Conservation (phyloP, 2,888 invertebrate species). For the Sminthurides aquaticus region DNA sequence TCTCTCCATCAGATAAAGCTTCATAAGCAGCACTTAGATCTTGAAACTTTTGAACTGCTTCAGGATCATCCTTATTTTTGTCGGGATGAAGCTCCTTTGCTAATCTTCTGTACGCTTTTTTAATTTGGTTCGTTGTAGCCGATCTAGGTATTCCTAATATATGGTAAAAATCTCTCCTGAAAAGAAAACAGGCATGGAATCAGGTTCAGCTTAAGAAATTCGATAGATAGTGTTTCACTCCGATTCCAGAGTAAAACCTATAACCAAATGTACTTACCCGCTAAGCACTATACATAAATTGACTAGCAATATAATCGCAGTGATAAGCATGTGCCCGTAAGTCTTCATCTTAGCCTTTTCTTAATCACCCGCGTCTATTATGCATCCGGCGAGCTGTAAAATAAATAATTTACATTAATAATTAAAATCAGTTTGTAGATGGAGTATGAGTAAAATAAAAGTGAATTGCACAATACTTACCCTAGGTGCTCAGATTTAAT, state of each 20-base stretch:
- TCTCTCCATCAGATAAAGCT: slow-evolving; percentile 84
- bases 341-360: slow-evolving; percentile 4
- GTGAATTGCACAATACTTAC: no score
- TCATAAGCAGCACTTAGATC: slow-evolving; percentile 95
- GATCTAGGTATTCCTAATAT: slow-evolving; percentile 78
- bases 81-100: slow-evolving; percentile 98
- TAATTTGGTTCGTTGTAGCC: slow-evolving; percentile 88
- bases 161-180: slow-evolving; percentile 83
- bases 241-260: no score
- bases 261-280: slow-evolving; percentile 28
- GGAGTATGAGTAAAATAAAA: no score
- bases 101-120: slow-evolving; percentile 90
- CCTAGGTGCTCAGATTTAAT: no score
- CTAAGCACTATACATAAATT: slow-evolving; percentile 34
- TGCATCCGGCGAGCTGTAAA: no score
- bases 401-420: no score
- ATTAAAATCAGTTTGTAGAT: no score
- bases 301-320: slow-evolving; percentile 26
- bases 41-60: slow-evolving; percentile 88
- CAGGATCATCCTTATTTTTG: slow-evolving; percentile 88
- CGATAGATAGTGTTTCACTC: background rate
- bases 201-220: background rate
- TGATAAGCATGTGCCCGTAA: background rate
- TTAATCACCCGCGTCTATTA: no score
- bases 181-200: slow-evolving; percentile 23